Evolutionary conservation across 2,888 invertebrate species (phyloP), one percentile per base, ranked within the genome.

Genomic region (Eupsilia transversa): DNA sequence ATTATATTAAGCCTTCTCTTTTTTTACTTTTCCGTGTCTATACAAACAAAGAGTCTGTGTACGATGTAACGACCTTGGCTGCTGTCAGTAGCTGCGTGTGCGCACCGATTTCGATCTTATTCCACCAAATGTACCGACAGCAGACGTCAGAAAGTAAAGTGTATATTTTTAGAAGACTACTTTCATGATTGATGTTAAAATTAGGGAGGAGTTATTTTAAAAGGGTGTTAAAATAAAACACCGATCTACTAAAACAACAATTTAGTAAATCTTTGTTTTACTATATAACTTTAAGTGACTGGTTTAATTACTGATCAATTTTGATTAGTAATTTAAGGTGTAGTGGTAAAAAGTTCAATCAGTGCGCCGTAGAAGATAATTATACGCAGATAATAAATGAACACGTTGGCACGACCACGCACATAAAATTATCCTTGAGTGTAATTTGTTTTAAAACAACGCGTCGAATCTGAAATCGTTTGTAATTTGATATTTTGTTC

Each of bases 31-130:
- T 54, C 43, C 49, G 35, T 70, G 59, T 56, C 65, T 65, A 30
- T 65, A 64, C 82, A 79, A 83, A 87, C 87, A 87, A 88, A 87
- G 88, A 82, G 49, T 71, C 75, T 54, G 57, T 54, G 57, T 52
- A 77, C 67, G 72, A 85, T 54, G 61, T 33, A 74, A 61, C 54
- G 87, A 69, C 87, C 87, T 87, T 87, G 87, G 69, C 43, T 64
- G 77, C 35, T 70, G 84, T 72, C 69, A 72, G 71, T 70, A 74
- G 76, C 78, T 68, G 83, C 78, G 79, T 77, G 46, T 54, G 83
- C 87, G 84, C 83, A 80, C 41, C 54, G 30, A 77, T 82, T 82
- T 79, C 60, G 35, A 80, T 77, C 77, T 81, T 67, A 68, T 71
- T 80, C 66, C 3, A 79, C 46, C 20, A 56, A 67, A 70, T 59